Evolutionary conservation across 2,797 vertebrate genomes (phyloP), one percentile per base, ranked within the genome.

Genomic region (Rhinella marina): DNA sequence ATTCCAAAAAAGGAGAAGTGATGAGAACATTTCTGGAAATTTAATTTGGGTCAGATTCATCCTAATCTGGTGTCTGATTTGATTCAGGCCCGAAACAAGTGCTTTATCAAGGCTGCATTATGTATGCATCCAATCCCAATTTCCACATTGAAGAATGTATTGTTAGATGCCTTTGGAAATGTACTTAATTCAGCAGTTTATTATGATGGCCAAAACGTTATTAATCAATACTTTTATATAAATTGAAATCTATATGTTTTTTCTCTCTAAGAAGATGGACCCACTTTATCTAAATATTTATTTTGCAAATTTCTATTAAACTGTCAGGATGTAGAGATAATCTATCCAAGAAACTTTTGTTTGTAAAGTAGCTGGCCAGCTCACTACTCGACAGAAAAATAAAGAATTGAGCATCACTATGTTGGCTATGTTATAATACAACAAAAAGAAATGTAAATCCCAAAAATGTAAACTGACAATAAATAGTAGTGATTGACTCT

Each of bases 271-370:
- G 48, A 41, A 32, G 21, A 81, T 41, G 56, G 57, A 48, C 21
- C 54, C 8, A 61, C 14, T 81, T 81, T 62, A 61, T 81, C 27
- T 61, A 23, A 81, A 62, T 41, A 29, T 19, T 81, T 21, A 19
- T 81, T 81, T 61, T 23, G 19, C 29, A 48, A 62, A 81, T 48
- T 29, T 14, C 54, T 81, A 81, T 81, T 81, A 81, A 81, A 81
- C 19, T 62, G 79, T 81, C 79, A 61, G 32, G 62, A 62, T 41
- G 57, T 41, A 81, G 79, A 81, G 32, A 59, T 62, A 77, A 77
- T 77, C 50, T 48, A 81, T 61, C 25, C 14, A 48, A 48, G 59
- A 8, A 81, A 32, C 23, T 81, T 62, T 62, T 41, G 62, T 8
- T 81, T 59, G 78, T 61, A 62, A 41, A 81, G 50, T 52, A 76